Evolutionary conservation across 2,797 vertebrate species (phyloP).

Genomic region (Chaenodraco wilsoni): DNA sequence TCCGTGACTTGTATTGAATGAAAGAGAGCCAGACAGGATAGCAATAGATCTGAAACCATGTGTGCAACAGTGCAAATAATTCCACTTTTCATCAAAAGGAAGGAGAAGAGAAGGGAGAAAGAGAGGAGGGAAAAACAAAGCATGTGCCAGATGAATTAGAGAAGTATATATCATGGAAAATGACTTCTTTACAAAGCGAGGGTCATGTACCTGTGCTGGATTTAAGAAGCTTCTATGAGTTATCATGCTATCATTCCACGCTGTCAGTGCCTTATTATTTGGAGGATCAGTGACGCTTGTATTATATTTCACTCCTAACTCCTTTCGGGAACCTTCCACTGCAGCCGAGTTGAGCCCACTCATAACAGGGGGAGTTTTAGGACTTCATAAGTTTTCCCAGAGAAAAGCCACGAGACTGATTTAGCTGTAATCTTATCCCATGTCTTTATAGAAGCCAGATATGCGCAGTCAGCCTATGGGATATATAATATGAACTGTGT

Average conservation of each 20-base stretch:
- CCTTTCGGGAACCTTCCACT: conserved; percentile 64
- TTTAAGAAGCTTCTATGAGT: conserved; percentile 90
- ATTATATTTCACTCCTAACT: conserved; percentile 84
- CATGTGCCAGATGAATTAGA: conserved; percentile 90
- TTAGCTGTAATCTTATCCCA: conserved; percentile 87
- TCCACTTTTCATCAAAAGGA: conserved; percentile 83
- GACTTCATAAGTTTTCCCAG: conserved; percentile 89
- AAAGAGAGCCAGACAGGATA: conserved; percentile 87
- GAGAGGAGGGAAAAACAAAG: conserved; percentile 60
- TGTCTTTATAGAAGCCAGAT: conserved; percentile 87
- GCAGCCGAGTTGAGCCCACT: conserved; percentile 82
- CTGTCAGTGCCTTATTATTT: conserved; percentile 94
- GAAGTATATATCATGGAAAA: conserved; percentile 84
- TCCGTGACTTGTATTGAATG: conserved; percentile 85
- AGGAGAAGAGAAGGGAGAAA: conserved; percentile 19
- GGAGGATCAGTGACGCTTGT: conserved; percentile 90
- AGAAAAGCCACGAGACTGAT: conserved; percentile 85
- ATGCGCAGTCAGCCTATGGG: conserved; percentile 53
- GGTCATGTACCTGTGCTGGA: conserved; percentile 91
- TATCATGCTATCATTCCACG: conserved; percentile 94
- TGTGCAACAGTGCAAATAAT: conserved; percentile 87
- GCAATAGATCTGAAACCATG: conserved; percentile 90
- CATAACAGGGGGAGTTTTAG: conserved; percentile 83
- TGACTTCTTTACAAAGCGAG: conserved; percentile 90
- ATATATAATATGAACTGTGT: conserved; percentile 65